Base-by-base conservation (phyloP, 2,888 invertebrate species). In the Cylloceria caligata region DNA sequence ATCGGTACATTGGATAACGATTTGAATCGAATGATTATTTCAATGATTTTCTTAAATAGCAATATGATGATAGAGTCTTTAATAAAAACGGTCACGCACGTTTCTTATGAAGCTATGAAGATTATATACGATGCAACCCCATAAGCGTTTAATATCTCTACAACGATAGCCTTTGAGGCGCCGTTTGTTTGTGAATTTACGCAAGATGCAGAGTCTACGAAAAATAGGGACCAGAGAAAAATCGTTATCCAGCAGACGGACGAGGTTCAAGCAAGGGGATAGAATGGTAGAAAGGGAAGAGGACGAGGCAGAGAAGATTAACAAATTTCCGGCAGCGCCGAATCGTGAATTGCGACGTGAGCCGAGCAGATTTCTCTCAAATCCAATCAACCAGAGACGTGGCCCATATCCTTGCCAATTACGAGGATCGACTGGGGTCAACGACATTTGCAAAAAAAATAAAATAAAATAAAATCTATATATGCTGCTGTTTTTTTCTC, bases 391-490 rank as follows among this genome's bases (percentile, higher is more conserved):
- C 69, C 74, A 45, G 69, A 75, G 47, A 71, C 45, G 36, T 39
- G 69, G 45, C 69, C 64, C 47, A 71, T 75, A 75, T 80, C 69
- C 74, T 74, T 27, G 62, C 42, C 68, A 80, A 80, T 80, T 74
- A 74, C 74, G 68, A 19, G 55, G 39, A 27, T 49, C 34, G 68
- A 60, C 42, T 11, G 60, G 36, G 27, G 24, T 45, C 27, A 27
- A 16, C 57, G 27, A 30, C 34, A 42, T 11, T 52, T 16, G 34
- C 21, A 62, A 30, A 49, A 72, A 62, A 49, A 24, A 13, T 36
- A 57, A 64, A 64, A 69, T 19, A 57, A 55, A 39, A 36, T 13
- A n/a, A n/a, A 9, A 27, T 27, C 7, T 3, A 19, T 13, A 21
- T 30, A 57, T 52, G n/a, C 9, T 13, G 2, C 67, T 5, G 7